Evolutionary conservation across 2,888 invertebrate genomes (phyloP), one percentile per base, ranked within the genome.

Genomic region (Tetragonula carbonaria): DNA sequence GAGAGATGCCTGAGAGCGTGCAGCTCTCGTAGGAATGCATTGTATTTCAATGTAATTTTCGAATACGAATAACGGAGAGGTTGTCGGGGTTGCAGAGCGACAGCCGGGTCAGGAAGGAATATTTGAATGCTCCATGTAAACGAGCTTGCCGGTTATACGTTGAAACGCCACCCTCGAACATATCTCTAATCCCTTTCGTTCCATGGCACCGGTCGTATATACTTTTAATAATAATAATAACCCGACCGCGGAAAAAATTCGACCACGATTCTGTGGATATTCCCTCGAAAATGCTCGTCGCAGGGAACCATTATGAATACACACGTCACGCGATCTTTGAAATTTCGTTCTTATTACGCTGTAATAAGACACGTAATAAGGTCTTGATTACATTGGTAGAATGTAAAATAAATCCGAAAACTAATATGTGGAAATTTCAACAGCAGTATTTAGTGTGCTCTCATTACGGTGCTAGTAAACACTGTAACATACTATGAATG

Each of bases 1-100:
- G 76, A 38, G 76, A 38, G 70, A 84, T 75, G 71, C 80, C 62
- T 28, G 73, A 67, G 51, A 76, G 59, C 63, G 63, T 82, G 62
- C 72, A 77, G 65, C 70, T 77, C 70, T 77, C 57, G 65, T 72
- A 70, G 76, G 83, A 77, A 84, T 84, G 76, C 83, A 53, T 51
- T 63, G 68, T 65, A 83, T 84, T 83, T 65, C 73, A 55, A 72
- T 45, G 72, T 33, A 76, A 83, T 82, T 71, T 75, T 62, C 57
- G 53, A 83, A 84, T 53, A 45, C 63, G 23, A 23, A 23, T 23
- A 23, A 23, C 23, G 62, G 63, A 68, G 50, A 38, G 70, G n/a
- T 53, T 82, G 55, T 71, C 57, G 21, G 16, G 38, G 57, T 28
- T 66, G 74, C 50, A 55, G 53, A 51, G 62, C 63, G 57, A 14